phyloP scores from a whole-genome alignment of 1,140 invertebrate genomes.

The Papilio xuthus region DNA sequence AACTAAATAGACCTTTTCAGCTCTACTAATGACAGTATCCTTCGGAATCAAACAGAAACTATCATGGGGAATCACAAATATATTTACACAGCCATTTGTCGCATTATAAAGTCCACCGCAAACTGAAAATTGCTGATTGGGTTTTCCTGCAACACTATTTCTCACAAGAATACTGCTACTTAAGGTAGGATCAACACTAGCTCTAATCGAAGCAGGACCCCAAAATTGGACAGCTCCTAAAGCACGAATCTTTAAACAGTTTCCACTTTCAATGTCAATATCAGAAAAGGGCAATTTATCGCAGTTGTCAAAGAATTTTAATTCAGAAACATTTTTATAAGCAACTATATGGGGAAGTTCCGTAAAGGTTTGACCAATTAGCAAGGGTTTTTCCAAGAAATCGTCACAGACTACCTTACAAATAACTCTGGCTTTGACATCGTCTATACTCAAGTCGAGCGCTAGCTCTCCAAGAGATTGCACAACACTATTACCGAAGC shows the following conservation, averaged over 20 bases:
- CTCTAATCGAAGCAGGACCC: not conserved
- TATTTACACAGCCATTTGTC: not conserved
- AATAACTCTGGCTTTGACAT: slow-evolving; percentile 34
- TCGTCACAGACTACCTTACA: slow-evolving; percentile 43
- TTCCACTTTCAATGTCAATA: not conserved
- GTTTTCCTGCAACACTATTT: not conserved
- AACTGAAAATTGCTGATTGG: slow-evolving; percentile 10
- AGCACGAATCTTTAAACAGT: not conserved
- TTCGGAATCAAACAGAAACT: not conserved
- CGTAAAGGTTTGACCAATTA: slow-evolving; percentile 44
- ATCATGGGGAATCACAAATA: not conserved
- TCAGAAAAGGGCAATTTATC: slow-evolving; percentile 28
- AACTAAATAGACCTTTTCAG: not conserved
- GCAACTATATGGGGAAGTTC: slow-evolving; percentile 43
- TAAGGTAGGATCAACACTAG: not conserved
- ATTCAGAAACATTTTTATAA: slow-evolving; percentile 33
- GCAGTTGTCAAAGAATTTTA: slow-evolving; percentile 37
- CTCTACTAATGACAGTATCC: not conserved
- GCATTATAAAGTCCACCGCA: not conserved
- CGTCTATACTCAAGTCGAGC: slow-evolving; percentile 43
- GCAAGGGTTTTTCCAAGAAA: slow-evolving; percentile 39
- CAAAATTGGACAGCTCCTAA: not conserved
- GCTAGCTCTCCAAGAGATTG: slow-evolving; percentile 36
- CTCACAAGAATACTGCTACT: not conserved
- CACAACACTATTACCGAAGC: slow-evolving; percentile 46